Evolutionary conservation across 37 sponge, comb jelly and placozoan genomes (phyloP), one percentile per base, ranked within the genome.

Genomic region (Eunapius fragilis): DNA sequence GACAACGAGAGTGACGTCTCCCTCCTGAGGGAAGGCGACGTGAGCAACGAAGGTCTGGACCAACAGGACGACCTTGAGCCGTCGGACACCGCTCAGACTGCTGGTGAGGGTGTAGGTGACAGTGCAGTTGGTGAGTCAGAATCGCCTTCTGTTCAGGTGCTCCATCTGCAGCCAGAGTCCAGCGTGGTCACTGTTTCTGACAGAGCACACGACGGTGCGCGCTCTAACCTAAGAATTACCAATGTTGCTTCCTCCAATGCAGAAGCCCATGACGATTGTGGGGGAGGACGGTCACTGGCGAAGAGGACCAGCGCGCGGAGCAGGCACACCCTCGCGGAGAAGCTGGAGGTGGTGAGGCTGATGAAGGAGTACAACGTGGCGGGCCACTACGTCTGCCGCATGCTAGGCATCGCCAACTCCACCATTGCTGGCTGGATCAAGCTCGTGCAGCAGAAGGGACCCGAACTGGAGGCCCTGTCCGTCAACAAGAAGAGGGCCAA

Each of bases 361-460:
- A 90, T 94, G 84, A 87, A 85, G 35, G 83, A 90, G 76, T 76
- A 86, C 79, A 81, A 81, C 26, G 25, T 87, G 17, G 88, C 91
- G 5, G 83, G 85, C 30, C 94, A 94, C 34, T 76, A 88, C 24
- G 86, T 88, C 71, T 86, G 91, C 31, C 72, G 94, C 14, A 85
- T 91, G 77, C 85, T 94, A 31, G 94, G 94, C 19, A 88, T 94
- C 47, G 94, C 94, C 71, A 89, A 85, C 68, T 94, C 94, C 24
- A 94, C 94, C 3, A 69, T 88, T 22, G 83, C 89, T 47, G 94
- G 94, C 2, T 94, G 94, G 94, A 88, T 89, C 22, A 94, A 94
- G 41, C 74, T 94, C 47, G 91, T 90, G 37, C 85, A 88, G 68
- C 85, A 87, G 69, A 88, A 92, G 72, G 86, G 89, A 23, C 79